Evolutionary conservation across 30 jellyfish, hydroid and myxozoan genomes (phyloP).

Genomic region (Turritopsis rubra): DNA sequence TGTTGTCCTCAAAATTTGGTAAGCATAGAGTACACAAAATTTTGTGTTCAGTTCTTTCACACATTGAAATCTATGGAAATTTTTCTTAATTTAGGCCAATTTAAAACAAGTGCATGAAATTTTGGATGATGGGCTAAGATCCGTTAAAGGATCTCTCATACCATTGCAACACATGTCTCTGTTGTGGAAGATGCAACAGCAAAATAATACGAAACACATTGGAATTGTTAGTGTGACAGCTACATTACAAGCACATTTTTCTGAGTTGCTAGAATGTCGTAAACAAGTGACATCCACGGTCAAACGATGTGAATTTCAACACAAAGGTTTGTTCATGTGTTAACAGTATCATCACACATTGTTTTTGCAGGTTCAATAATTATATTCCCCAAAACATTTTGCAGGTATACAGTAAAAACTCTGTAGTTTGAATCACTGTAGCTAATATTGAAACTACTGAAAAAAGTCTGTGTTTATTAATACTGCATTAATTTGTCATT

Average conservation of each 20-base stretch:
- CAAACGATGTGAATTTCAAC: neutral
- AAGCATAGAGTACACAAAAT: neutral
- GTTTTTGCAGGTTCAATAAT: too few relatives aligned
- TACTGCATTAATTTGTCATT: too few relatives aligned
- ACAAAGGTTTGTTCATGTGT: neutral
- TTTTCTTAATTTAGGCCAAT: neutral
- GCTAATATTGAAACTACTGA: too few relatives aligned
- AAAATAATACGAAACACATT: conserved; percentile 4
- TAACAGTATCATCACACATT: neutral
- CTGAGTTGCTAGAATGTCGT: neutral
- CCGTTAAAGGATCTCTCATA: conserved; percentile 17
- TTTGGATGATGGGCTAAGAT: conserved; percentile 13
- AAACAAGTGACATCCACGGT: neutral
- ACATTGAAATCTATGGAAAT: neutral
- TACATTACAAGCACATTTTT: neutral
- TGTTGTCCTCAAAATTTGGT: neutral
- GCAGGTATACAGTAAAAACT: too few relatives aligned
- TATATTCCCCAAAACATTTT: too few relatives aligned
- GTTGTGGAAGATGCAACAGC: neutral
- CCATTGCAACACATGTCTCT: conserved; percentile 3
- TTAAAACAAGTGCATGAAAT: neutral
- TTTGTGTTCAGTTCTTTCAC: neutral
- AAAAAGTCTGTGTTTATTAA: too few relatives aligned
- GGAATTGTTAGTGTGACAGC: conserved; percentile 2
- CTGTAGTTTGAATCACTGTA: too few relatives aligned